phyloP scores from a whole-genome alignment of 37 sponge, comb jelly and placozoan genomes.

The Cladorhizidae sp. region DNA sequence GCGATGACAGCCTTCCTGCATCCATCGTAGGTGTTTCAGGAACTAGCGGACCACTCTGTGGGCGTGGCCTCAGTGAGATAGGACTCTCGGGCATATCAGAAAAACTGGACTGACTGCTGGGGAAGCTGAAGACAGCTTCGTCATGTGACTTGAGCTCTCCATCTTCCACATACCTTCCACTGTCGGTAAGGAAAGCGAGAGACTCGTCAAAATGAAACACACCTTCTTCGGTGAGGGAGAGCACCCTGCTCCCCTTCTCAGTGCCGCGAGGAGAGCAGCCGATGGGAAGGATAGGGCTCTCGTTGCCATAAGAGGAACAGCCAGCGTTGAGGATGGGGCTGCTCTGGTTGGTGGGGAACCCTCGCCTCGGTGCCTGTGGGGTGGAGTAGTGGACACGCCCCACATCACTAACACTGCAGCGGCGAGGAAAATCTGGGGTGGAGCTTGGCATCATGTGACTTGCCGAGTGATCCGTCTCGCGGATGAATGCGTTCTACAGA shows the following conservation, averaged over 20 bases:
- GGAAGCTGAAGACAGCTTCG: background rate
- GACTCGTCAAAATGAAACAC: background rate
- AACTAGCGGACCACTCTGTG: background rate
- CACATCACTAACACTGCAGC: background rate
- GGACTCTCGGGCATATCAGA: background rate
- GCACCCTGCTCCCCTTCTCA: background rate
- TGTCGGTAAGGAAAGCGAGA: no score
- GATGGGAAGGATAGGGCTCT: background rate
- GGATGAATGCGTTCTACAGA: conserved; percentile 5
- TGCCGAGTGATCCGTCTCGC: background rate
- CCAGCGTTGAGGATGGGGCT: background rate
- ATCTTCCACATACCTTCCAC: background rate
- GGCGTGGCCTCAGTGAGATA: background rate
- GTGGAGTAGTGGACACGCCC: background rate
- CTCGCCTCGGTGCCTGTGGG: background rate
- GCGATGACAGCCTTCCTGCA: background rate
- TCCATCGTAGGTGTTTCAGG: background rate
- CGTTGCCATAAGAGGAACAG: background rate
- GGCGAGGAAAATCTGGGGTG: background rate
- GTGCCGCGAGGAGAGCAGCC: background rate
- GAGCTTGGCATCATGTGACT: background rate
- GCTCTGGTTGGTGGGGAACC: background rate
- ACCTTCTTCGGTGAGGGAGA: conserved; percentile 3
- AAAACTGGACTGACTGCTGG: conserved; percentile 4
- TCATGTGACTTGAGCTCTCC: background rate